A percentile compares a stretch with the other conserved stretches of the same genome.
Evolutionary conservation across 2,113 vertebrate species (phyloP).

Genomic region (Rhynchopsitta pachyrhyncha): DNA sequence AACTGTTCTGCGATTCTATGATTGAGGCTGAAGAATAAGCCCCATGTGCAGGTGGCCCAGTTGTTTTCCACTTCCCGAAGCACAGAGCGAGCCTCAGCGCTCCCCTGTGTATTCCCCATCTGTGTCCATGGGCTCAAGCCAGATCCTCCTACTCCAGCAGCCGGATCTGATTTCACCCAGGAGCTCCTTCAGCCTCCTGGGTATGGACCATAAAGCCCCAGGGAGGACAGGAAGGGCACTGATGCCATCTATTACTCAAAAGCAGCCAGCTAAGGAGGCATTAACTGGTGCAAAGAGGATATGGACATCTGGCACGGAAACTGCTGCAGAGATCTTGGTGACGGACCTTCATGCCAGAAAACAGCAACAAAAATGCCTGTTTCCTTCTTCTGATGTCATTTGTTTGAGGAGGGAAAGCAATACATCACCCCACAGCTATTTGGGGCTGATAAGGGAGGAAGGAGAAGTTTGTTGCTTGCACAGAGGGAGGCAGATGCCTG

Average conservation of each 20-base stretch:
- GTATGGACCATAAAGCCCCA: not conserved
- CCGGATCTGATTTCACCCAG: not conserved
- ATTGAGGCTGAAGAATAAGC: not conserved
- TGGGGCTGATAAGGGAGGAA: conserved; percentile 42
- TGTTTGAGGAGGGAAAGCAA: conserved; percentile 53
- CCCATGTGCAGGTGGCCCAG: not conserved
- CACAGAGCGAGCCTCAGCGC: rapidly evolving
- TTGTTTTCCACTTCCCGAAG: rapidly evolving
- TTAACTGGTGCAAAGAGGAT: not conserved
- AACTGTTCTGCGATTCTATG: not conserved
- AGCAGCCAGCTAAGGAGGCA: not conserved
- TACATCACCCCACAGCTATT: conserved; percentile 24
- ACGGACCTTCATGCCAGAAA: not conserved
- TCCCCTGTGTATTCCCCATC: not conserved
- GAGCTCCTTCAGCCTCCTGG: not conserved
- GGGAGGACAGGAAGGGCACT: not conserved
- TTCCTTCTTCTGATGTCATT: conserved; percentile 61
- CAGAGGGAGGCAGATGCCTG: not conserved
- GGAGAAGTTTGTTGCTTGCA: not conserved
- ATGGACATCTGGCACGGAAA: not conserved
- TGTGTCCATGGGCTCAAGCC: not conserved
- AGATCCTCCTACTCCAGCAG: not conserved
- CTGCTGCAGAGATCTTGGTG: not conserved
- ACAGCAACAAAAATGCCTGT: not conserved
- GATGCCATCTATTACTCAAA: not conserved